Percentiles rank a stretch among this genome's conserved stretches.
Conservation (phyloP, 2,797 vertebrate species). For the Aselliscus stoliczkanus region DNA sequence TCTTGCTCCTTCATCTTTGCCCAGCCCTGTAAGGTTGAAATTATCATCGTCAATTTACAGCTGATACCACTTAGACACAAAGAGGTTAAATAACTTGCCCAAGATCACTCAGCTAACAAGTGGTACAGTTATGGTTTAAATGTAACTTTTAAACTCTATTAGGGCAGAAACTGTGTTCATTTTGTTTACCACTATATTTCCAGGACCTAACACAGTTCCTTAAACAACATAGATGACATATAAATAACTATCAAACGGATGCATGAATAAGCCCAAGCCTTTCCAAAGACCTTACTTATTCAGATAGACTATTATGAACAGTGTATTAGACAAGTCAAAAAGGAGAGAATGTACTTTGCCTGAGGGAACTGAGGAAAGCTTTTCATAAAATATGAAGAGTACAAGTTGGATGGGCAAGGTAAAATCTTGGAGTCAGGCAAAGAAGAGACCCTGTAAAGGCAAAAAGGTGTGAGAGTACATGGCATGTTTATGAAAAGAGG, state of each 20-base stretch:
- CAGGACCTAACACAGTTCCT: not conserved
- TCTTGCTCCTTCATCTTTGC: not conserved
- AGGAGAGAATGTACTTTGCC: not conserved
- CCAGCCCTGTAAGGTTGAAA: not conserved
- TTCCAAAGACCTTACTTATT: not conserved
- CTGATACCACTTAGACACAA: not conserved
- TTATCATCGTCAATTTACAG: not conserved
- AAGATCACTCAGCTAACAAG: not conserved
- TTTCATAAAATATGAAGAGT: not conserved
- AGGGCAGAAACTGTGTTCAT: not conserved
- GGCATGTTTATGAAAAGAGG: not conserved
- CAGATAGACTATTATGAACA: not conserved
- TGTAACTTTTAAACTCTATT: not conserved
- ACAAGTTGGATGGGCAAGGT: not conserved
- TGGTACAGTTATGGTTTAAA: not conserved
- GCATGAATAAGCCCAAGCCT: not conserved
- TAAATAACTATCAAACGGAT: not conserved
- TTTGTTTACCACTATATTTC: not conserved
- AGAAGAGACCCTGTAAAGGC: not conserved
- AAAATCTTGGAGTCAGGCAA: not conserved
- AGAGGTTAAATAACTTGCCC: not conserved
- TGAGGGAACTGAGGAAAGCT: not conserved
- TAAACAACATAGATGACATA: not conserved
- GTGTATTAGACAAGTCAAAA: not conserved
- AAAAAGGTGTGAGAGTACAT: not conserved